phyloP scores from a whole-genome alignment of 1,140 invertebrate genomes.

The Dysdera silvatica region DNA sequence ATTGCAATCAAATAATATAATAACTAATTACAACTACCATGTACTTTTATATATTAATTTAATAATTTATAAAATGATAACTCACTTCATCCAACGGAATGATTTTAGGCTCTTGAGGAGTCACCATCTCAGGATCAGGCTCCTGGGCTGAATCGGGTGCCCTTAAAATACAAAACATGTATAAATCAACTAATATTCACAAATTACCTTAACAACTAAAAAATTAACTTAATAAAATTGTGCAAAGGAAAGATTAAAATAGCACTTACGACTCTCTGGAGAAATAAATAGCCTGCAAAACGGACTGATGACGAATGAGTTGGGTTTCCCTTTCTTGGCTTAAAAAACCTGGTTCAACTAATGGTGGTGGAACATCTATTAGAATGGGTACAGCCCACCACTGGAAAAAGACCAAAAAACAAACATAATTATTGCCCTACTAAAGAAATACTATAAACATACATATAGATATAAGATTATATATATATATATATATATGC shows the following conservation, averaged over 20 bases:
- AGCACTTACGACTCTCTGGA: slow-evolving; percentile 54
- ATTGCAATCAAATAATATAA: not conserved
- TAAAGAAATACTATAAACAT: no score
- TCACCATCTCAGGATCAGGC: slow-evolving; percentile 70
- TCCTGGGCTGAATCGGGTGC: slow-evolving; percentile 78
- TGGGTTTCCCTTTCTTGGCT: slow-evolving; percentile 81
- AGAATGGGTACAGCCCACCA: slow-evolving; percentile 60
- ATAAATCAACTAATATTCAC: slow-evolving; percentile 6
- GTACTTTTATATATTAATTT: not conserved
- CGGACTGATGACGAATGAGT: slow-evolving; percentile 69
- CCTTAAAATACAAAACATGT: slow-evolving; percentile 33
- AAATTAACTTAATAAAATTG: no score
- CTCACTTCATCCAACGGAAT: slow-evolving; percentile 78
- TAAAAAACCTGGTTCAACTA: slow-evolving; percentile 62
- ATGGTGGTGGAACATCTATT: slow-evolving; percentile 56
- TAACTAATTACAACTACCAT: not conserved
- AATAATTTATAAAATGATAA: not conserved
- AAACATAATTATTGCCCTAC: no score
- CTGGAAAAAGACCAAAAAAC: slow-evolving; percentile 38
- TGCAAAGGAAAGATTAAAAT: no score
- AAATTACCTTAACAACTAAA: no score
- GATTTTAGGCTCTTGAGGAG: slow-evolving; percentile 61
- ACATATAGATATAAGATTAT: not conserved
- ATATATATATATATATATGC: not conserved
- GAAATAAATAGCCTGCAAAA: slow-evolving; percentile 77